A percentile compares a stretch with the other conserved stretches of the same genome.
Evolutionary conservation across 1,140 invertebrate genomes (phyloP).

Genomic region (Archivesica marissinica): DNA sequence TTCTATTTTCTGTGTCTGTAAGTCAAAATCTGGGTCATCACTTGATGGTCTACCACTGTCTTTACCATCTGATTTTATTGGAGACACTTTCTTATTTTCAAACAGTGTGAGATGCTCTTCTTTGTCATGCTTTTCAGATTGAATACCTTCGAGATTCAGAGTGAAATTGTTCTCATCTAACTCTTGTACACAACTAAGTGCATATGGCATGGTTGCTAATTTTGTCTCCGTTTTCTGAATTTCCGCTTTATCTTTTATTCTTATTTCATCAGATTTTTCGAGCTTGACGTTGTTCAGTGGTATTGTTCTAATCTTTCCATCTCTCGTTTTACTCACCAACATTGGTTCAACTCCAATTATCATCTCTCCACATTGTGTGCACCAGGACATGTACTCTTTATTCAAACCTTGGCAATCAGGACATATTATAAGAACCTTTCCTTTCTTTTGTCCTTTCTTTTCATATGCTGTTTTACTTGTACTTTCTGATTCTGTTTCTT

Average conservation of each 20-base stretch:
- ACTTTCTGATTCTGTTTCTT: slow-evolving; percentile 27
- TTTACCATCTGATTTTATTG: slow-evolving; percentile 58
- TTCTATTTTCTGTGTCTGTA: slow-evolving; percentile 53
- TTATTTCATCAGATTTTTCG: background rate
- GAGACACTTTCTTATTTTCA: slow-evolving; percentile 47
- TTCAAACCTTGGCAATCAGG: slow-evolving; percentile 78
- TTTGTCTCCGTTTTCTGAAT: background rate
- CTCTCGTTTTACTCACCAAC: slow-evolving; percentile 66
- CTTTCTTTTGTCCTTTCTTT: slow-evolving; percentile 54
- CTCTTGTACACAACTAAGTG: slow-evolving; percentile 45
- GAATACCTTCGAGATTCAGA: slow-evolving; percentile 41
- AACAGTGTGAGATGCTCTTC: background rate
- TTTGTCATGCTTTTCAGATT: slow-evolving; percentile 7
- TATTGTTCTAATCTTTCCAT: slow-evolving; percentile 43
- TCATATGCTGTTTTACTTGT: slow-evolving; percentile 46
- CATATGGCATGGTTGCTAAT: background rate
- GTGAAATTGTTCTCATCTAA: slow-evolving; percentile 41
- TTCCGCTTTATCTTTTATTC: background rate
- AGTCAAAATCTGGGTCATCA: slow-evolving; percentile 44
- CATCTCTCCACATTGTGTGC: slow-evolving; percentile 79
- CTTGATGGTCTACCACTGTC: slow-evolving; percentile 58
- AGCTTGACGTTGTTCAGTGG: slow-evolving; percentile 31
- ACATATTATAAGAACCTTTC: slow-evolving; percentile 73
- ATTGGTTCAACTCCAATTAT: slow-evolving; percentile 77
- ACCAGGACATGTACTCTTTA: slow-evolving; percentile 80